These are phyloP conservation scores for Ostrea denselamellosa DNA, from an alignment of 1,140 invertebrate species.

Conservation along the genomic window DNA sequence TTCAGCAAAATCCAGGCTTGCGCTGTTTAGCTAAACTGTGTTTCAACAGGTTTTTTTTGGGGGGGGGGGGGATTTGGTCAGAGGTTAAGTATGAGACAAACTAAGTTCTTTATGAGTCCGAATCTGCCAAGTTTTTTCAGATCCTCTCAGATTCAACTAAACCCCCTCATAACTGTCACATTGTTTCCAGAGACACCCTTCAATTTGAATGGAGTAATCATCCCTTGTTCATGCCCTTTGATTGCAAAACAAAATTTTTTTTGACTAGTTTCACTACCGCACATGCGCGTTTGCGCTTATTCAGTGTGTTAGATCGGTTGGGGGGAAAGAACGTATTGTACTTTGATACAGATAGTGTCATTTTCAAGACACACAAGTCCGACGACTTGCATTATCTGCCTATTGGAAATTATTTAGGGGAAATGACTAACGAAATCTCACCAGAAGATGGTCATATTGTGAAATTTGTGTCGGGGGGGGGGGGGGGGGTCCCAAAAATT, in stretches of 20 bases:
- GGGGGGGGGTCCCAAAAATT: no score
- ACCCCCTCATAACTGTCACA: slow-evolving; percentile 72
- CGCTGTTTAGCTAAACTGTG: slow-evolving; percentile 45
- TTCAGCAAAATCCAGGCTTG: slow-evolving; percentile 41
- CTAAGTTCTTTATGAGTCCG: slow-evolving; percentile 48
- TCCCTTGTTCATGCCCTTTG: background rate
- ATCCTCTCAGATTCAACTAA: slow-evolving; percentile 63
- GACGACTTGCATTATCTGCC: no score
- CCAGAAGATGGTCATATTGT: no score
- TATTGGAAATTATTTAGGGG: no score
- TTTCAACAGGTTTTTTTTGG: slow-evolving; percentile 18
- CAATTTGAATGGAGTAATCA: slow-evolving; percentile 48
- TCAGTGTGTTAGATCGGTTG: slow-evolving; percentile 74
- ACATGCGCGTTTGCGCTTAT: slow-evolving; percentile 76
- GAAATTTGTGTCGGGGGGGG: no score
- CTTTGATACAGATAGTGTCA: no score
- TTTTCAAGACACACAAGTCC: no score
- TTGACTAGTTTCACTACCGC: slow-evolving; percentile 76
- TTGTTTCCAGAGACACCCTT: slow-evolving; percentile 54
- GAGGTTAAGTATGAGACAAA: slow-evolving; percentile 44
- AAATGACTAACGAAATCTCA: no score
- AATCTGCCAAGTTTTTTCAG: slow-evolving; percentile 63
- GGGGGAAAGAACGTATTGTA: no score
- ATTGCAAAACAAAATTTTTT: slow-evolving; percentile 71
- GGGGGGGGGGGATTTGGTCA: slow-evolving; percentile 29